Base-by-base conservation (phyloP, 2,888 invertebrate species). In the Cephus sareptanus region DNA sequence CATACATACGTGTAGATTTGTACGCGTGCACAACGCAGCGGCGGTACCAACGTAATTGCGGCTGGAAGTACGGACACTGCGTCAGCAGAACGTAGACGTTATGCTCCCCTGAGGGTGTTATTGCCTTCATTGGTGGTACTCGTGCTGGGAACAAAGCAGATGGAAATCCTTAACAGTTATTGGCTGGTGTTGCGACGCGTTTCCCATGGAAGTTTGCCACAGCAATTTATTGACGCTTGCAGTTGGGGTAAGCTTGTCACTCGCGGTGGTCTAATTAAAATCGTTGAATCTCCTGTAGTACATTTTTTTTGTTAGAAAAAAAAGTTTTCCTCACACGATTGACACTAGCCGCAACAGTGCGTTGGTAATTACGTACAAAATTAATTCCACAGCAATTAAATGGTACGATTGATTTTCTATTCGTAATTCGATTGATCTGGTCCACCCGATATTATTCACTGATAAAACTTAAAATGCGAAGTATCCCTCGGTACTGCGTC, bases 241-340 rank as follows among this genome's bases (percentile, higher is more conserved):
- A 80, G 80, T 83, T 74, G 79, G 81, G 76, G 79, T 73, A 79
- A 37, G 30, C 35, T 80, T 85, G 85, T 86, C 85, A 83, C 86
- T 87, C 88, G 87, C 89, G 88, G 89, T 89, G 88, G 89, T 85
- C 84, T 89, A 88, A 89, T 89, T 89, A 88, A 87, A 88, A 89
- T 80, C 80, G 82, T 77, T 77, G 77, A 3, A 31, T 33, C 31
- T 31, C 31, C 6, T 6, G 31, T 31, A 71, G 31, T 71, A 71
- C 12, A 70, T 70, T 71, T 71, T 71, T 71, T 23, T 6, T 40
- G 15, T 23, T 15, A 40, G 13, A 56, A 23, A 23, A 23, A 23
- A 56, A 56, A 56, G 0, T 23, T 9, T 15, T 15, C 15, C 1
- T 6, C 56, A 3, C 23, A 56, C 56, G 23, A 56, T 56, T 56